Evolutionary conservation across 2,113 vertebrate species (phyloP), one percentile per base, ranked within the genome.

Genomic region (Antechinus stuartii): DNA sequence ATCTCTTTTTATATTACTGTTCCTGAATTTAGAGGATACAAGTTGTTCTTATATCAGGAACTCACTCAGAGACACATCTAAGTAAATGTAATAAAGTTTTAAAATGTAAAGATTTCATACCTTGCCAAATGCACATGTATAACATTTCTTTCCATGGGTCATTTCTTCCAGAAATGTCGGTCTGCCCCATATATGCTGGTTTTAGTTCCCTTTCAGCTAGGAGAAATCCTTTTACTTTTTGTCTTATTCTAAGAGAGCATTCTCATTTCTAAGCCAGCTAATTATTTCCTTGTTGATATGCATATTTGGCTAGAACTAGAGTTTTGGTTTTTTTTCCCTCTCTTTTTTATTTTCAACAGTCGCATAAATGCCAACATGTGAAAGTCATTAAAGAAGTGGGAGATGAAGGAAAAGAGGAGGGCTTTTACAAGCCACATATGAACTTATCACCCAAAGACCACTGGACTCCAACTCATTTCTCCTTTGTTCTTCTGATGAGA

Each of bases 101-200:
- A 97, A 94, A 94, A 92, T 95, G 92, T 50, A 56, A 95, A 96
- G 55, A 22, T 91, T 56, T 95, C 93, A 46, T 47, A 93, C 95
- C 97, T 95, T 98, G 95, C 96, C 93, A 97, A 97, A 95, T 35
- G 95, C 92, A 96, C 53, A 95, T 97, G 95, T 94, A 96, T 97
- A 96, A 91, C 61, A 46, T 90, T 90, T 93, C 61, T 91, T 27
- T 89, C 92, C 91, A 61, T 30, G n/a, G 92, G 92, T 94, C 76
- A 95, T 95, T 91, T 35, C 94, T 97, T 92, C 10, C 35, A 95
- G 90, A 93, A 50, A 93, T 94, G 46, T 90, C 93, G 95, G 94
- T 97, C 96, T 96, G 89, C 23, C 91, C 30, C 93, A 96, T 89
- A 16, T 91, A 55, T 4, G 89, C 8, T 96, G 25, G 97, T 92